These are phyloP conservation scores for Mormyrops attenuatus DNA, from an alignment of 2,797 vertebrate genomes.

Conservation along the genomic window DNA sequence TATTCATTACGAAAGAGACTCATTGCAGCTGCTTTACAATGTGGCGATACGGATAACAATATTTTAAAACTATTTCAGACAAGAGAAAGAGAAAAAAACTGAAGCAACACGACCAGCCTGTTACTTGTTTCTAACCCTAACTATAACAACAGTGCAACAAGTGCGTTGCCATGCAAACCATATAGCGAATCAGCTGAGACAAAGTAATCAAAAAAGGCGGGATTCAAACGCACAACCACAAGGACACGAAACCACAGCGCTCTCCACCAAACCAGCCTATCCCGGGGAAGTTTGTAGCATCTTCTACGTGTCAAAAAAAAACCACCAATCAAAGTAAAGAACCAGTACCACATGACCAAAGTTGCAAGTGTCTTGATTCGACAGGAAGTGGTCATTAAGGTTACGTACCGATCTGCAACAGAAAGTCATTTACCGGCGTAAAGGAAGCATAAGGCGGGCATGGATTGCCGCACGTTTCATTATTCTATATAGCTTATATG, in stretches of 20 bases:
- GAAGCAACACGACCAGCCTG: background rate
- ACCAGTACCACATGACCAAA: slow-evolving; percentile 5
- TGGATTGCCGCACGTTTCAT: background rate
- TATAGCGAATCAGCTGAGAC: background rate
- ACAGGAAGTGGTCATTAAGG: slow-evolving; percentile 5
- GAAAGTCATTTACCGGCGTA: background rate
- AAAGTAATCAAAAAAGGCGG: background rate
- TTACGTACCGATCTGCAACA: background rate
- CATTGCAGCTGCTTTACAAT: background rate
- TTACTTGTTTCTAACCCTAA: background rate
- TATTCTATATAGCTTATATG: background rate
- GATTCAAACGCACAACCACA: background rate
- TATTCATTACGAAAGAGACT: background rate
- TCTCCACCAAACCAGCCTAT: background rate
- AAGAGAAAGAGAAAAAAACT: background rate
- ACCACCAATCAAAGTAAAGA: slow-evolving; percentile 20
- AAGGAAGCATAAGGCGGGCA: background rate
- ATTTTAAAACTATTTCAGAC: background rate
- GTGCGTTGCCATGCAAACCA: background rate
- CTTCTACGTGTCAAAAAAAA: background rate
- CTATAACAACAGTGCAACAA: background rate
- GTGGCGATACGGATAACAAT: background rate
- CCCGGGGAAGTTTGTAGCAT: background rate
- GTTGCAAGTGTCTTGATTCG: background rate
- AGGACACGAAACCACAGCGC: background rate